Conservation (phyloP, 2,113 vertebrate genomes). For the Dicerorhinus sumatrensis region DNA sequence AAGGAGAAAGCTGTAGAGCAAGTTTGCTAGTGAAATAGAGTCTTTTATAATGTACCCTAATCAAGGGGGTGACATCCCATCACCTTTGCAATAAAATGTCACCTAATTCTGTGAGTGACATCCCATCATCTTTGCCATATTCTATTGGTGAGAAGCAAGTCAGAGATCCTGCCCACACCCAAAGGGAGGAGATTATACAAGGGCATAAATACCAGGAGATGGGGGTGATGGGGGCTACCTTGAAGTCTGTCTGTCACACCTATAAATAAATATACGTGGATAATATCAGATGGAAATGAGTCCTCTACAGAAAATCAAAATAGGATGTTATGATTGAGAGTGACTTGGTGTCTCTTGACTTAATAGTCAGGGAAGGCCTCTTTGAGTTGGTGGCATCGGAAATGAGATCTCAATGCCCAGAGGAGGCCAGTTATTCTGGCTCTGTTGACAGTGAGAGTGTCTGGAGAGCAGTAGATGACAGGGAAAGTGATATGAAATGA, state of each 20-base stretch:
- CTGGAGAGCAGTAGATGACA: background rate
- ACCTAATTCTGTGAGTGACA: too few species aligned
- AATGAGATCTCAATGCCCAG: background rate
- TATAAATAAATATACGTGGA: background rate
- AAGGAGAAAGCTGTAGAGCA: background rate
- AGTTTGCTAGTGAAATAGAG: background rate
- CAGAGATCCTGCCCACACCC: background rate
- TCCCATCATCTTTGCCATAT: background rate
- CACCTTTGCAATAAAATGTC: background rate
- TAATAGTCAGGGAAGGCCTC: background rate
- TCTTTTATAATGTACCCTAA: background rate
- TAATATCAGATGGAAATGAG: background rate
- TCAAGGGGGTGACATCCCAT: background rate
- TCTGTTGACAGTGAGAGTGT: background rate
- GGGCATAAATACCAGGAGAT: background rate
- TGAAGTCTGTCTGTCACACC: background rate
- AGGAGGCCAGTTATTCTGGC: background rate
- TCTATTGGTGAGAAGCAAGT: background rate
- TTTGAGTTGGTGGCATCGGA: background rate
- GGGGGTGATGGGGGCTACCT: background rate
- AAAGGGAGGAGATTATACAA: background rate
- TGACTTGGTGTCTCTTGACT: background rate
- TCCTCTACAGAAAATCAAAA: background rate
- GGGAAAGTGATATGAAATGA: slow-evolving; percentile 20
- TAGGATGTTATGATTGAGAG: background rate